phyloP scores from a whole-genome alignment of 2,113 vertebrate genomes.

The Coregonus clupeaformis region DNA sequence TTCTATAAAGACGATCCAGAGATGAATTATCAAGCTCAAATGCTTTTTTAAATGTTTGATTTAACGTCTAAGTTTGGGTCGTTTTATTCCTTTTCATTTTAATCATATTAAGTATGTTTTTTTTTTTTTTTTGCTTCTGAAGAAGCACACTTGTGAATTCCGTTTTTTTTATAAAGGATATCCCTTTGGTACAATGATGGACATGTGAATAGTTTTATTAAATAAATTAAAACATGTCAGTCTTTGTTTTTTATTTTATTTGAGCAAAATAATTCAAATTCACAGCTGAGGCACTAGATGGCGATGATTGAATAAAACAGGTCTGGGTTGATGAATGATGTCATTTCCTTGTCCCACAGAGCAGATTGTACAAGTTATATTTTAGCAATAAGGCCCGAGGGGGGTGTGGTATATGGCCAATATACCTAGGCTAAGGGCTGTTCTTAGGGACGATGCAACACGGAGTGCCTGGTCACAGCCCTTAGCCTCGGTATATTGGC shows the following conservation, averaged over 20 bases:
- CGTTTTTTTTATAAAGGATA: background rate
- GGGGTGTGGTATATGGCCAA: no score
- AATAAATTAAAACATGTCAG: background rate
- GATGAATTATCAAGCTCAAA: background rate
- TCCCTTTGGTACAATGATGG: background rate
- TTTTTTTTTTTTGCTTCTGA: background rate
- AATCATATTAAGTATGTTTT: no score
- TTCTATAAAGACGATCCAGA: background rate
- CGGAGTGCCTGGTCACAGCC: no score
- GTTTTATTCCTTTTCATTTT: background rate
- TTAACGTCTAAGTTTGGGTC: background rate
- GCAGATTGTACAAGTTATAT: no score
- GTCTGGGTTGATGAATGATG: no score
- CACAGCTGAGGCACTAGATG: background rate
- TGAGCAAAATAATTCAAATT: background rate
- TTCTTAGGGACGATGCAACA: no score
- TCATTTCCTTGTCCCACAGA: no score
- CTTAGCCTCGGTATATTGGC: no score
- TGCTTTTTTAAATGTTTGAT: slow-evolving; percentile 33
- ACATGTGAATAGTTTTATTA: slow-evolving; percentile 2
- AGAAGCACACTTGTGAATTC: background rate
- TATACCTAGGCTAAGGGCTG: no score
- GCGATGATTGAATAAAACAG: background rate
- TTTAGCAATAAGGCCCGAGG: no score
- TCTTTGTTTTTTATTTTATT: background rate